Percentiles rank a stretch among this genome's conserved stretches.
These are phyloP conservation scores for Pollenia angustigena DNA, from an alignment of 2,888 invertebrate species.

Conservation along the genomic window DNA sequence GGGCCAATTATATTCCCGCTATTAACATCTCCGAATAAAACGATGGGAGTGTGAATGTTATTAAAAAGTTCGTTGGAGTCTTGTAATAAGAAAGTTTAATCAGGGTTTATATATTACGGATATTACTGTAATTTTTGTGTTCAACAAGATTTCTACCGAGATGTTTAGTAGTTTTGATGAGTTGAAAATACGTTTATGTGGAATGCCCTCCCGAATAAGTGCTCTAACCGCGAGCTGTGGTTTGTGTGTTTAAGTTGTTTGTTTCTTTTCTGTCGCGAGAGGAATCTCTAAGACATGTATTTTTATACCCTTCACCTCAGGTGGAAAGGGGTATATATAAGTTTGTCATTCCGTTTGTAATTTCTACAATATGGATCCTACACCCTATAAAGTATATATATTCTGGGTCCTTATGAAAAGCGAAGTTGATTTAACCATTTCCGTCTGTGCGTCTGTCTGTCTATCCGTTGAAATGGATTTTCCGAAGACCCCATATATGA, in stretches of 20 bases:
- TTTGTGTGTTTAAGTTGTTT: background rate
- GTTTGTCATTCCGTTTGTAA: too few species aligned
- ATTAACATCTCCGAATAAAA: slow-evolving; percentile 22
- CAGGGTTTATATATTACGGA: background rate
- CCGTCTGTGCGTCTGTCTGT: too few species aligned
- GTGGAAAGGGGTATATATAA: too few species aligned
- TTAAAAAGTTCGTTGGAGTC: slow-evolving; percentile 16
- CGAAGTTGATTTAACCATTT: too few species aligned
- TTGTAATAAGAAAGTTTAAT: background rate
- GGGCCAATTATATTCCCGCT: slow-evolving; percentile 26
- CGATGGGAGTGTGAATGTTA: slow-evolving; percentile 13
- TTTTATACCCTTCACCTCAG: too few species aligned
- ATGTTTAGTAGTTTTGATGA: slow-evolving; percentile 18
- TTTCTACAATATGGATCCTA: too few species aligned
- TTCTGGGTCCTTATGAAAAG: too few species aligned
- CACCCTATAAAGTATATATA: too few species aligned
- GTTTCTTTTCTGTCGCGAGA: background rate
- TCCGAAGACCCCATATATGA: too few species aligned
- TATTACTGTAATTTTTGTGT: slow-evolving; percentile 33
- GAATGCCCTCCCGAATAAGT: too few species aligned
- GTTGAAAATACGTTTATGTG: background rate
- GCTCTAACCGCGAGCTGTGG: background rate
- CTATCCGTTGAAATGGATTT: too few species aligned
- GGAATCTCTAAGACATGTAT: too few species aligned
- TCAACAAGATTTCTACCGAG: slow-evolving; percentile 2